Evolutionary conservation across 2,113 vertebrate species (phyloP).

Genomic region (Puma concolor): DNA sequence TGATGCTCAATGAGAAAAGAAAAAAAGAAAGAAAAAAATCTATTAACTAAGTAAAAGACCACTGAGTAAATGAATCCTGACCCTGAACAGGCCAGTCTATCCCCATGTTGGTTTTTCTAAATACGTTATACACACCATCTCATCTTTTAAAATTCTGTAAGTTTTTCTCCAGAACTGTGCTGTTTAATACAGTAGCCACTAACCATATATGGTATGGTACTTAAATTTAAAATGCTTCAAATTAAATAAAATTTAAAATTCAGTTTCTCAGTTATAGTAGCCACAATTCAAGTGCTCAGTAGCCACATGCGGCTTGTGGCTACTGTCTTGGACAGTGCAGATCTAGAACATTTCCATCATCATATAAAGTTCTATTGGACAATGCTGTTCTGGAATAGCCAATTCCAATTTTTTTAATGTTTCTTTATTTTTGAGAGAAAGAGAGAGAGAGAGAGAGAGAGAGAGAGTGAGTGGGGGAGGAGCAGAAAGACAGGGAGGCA

Average conservation of each 20-base stretch:
- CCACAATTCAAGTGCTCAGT: not conserved
- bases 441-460: too few relatives aligned
- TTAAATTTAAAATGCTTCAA: constrained; percentile 3
- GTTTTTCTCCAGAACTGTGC: not conserved
- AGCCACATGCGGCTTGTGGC: not conserved
- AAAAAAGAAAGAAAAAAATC: not conserved
- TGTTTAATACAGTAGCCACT: not conserved
- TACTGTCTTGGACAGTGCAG: too few relatives aligned
- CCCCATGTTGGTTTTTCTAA: not conserved
- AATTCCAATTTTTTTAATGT: constrained; percentile 1
- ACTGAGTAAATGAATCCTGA: not conserved
- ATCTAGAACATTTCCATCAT: not conserved
- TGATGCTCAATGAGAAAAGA: not conserved
- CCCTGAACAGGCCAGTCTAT: not conserved
- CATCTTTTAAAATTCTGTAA: not conserved
- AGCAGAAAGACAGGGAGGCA: too few relatives aligned
- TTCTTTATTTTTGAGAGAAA: too few relatives aligned
- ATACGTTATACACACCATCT: not conserved
- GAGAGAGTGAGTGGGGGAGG: too few relatives aligned
- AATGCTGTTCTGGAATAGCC: not conserved
- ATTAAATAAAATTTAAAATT: not conserved
- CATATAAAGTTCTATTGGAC: not conserved
- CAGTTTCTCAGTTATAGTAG: not conserved
- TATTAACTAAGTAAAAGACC: constrained; percentile 1
- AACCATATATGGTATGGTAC: not conserved